Conservation (phyloP, 2,113 vertebrate genomes). For the Poicephalus meyeri region DNA sequence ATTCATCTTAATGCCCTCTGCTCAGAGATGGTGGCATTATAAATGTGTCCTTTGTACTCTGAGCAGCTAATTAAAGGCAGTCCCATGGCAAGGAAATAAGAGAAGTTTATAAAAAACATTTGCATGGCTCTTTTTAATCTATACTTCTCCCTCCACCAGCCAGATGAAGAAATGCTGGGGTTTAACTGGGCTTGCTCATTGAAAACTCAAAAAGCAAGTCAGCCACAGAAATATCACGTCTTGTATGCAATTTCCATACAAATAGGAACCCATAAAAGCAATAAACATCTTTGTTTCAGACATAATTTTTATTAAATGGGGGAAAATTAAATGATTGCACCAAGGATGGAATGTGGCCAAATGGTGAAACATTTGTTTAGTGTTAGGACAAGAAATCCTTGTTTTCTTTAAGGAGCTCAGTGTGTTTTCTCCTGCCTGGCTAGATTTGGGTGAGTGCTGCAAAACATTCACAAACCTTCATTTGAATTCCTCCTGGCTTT, state of each 20-base stretch:
- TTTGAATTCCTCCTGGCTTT: background rate
- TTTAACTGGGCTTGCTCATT: constrained; percentile 28
- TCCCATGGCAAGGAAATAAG: constrained; percentile 75
- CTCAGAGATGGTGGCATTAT: constrained; percentile 19
- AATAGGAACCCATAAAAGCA: constrained; percentile 33
- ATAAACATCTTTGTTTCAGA: constrained; percentile 42
- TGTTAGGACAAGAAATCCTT: constrained; percentile 33
- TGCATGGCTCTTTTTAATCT: constrained; percentile 82
- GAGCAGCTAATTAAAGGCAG: constrained; percentile 87
- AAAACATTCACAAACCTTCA: background rate
- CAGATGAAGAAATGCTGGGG: constrained; percentile 76
- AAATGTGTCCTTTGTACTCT: constrained; percentile 75
- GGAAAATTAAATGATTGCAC: background rate
- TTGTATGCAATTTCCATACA: constrained; percentile 2
- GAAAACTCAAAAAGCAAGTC: constrained; percentile 1
- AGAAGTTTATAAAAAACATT: constrained; percentile 87
- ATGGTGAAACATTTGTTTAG: constrained; percentile 46
- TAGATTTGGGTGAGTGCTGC: background rate
- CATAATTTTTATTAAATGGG: constrained; percentile 27
- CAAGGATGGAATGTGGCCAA: background rate
- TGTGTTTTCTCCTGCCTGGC: background rate
- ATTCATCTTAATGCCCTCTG: background rate
- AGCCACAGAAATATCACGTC: constrained; percentile 25
- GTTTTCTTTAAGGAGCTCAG: background rate
- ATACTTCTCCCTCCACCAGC: constrained; percentile 73